Conservation (phyloP, 2,113 vertebrate species). For the Cryptotis parvus region DNA sequence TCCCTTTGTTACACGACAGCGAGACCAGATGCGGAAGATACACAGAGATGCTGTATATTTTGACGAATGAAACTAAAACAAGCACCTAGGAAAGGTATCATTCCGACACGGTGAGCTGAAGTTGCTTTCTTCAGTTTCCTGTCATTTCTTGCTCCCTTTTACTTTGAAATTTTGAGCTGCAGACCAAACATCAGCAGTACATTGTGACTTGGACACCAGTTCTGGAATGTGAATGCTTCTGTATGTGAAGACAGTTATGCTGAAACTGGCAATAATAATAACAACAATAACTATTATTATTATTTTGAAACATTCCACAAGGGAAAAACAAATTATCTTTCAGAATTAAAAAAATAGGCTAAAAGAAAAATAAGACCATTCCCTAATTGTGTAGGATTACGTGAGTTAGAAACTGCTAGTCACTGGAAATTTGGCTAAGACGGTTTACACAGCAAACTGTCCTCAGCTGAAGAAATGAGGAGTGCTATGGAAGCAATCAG, state of each 20-base stretch:
- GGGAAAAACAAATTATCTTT: neutral
- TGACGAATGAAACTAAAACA: neutral
- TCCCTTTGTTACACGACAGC: neutral
- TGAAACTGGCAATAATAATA: neutral
- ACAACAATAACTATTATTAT: neutral
- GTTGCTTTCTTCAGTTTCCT: neutral
- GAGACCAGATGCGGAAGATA: neutral
- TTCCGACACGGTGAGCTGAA: neutral
- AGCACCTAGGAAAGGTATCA: neutral
- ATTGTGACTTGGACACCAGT: neutral
- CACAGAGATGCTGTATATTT: neutral
- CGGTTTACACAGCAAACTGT: neutral
- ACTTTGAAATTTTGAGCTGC: neutral
- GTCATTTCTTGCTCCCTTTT: neutral
- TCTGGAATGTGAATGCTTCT: neutral
- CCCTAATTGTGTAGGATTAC: conserved; percentile 42
- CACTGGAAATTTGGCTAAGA: conserved; percentile 31
- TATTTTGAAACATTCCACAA: neutral
- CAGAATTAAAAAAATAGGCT: neutral
- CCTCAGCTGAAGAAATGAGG: neutral
- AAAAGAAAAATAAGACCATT: conserved; percentile 7
- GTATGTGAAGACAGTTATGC: neutral
- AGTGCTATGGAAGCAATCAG: neutral
- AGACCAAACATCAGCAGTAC: neutral
- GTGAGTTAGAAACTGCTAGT: neutral